Conservation (phyloP, 2,888 invertebrate species). For the Heliconius aoede region DNA sequence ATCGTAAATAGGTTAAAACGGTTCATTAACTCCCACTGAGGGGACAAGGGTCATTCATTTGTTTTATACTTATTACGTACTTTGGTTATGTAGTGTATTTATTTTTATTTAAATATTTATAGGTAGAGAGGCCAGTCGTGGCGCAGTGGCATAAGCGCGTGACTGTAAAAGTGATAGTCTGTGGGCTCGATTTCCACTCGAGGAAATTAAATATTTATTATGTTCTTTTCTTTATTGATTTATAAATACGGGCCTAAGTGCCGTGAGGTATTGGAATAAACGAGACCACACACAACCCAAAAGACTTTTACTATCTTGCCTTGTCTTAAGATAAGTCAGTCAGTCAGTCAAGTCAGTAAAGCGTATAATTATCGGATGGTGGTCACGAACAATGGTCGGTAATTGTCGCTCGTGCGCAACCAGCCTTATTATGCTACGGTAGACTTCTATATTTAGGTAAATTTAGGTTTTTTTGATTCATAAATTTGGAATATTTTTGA, state of each 20-base stretch:
- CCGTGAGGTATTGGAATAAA: not conserved
- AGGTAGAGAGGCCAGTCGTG: not conserved
- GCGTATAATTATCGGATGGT: constrained; percentile 50
- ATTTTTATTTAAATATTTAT: not conserved
- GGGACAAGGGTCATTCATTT: constrained; percentile 14
- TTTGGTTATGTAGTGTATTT: not conserved
- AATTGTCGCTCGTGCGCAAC: constrained; percentile 58
- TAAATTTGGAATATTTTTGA: not conserved
- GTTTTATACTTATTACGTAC: not conserved
- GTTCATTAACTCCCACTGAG: not conserved
- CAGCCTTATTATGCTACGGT: constrained; percentile 50
- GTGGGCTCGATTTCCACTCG: no score
- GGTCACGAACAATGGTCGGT: constrained; percentile 50
- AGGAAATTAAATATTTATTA: no score
- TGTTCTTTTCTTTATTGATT: no score
- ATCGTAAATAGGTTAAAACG: constrained; percentile 26
- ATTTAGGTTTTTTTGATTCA: not conserved
- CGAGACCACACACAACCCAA: constrained; percentile 33
- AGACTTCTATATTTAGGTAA: not conserved
- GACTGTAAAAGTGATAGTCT: not conserved
- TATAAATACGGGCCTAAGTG: no score
- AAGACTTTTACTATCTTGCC: constrained; percentile 38
- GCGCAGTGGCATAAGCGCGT: not conserved
- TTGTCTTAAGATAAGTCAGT: constrained; percentile 43
- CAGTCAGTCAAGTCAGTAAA: constrained; percentile 38